Conservation (phyloP, 2,888 invertebrate genomes). For the Zygaena filipendulae region DNA sequence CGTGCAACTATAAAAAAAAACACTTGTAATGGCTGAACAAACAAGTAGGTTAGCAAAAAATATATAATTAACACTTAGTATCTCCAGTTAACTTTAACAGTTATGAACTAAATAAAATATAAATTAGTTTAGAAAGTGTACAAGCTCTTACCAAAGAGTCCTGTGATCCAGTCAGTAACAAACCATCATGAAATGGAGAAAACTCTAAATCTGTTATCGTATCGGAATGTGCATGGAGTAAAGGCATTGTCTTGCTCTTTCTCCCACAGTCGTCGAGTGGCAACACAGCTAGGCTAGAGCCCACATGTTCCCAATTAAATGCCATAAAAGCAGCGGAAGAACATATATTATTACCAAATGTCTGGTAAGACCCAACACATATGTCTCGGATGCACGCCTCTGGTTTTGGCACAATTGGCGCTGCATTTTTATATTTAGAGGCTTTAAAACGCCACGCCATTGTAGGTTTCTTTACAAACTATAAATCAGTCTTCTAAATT, state of each 20-base stretch:
- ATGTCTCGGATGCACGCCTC: conserved; percentile 92
- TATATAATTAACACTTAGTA: too few species aligned
- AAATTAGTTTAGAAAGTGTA: too few species aligned
- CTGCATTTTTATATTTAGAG: conserved; percentile 98
- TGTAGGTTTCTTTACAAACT: conserved; percentile 40
- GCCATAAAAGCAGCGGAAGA: conserved; percentile 95
- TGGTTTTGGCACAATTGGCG: conserved; percentile 94
- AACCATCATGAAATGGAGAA: conserved; percentile 94
- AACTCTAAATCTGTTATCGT: conserved; percentile 96
- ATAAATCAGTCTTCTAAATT: conserved; percentile 52
- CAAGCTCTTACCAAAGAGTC: conserved; percentile 77
- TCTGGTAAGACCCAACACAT: conserved; percentile 92
- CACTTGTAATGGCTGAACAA: conserved; percentile 19
- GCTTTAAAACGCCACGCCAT: conserved; percentile 98
- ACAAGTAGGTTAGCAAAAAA: conserved; percentile 22
- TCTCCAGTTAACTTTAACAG: too few species aligned
- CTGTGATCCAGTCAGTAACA: conserved; percentile 90
- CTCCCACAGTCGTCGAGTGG: conserved; percentile 90
- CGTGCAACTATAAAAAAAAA: too few species aligned
- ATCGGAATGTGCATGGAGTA: conserved; percentile 87
- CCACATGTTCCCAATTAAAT: conserved; percentile 93
- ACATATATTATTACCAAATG: conserved; percentile 95
- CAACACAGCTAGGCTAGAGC: conserved; percentile 90
- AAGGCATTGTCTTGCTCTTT: conserved; percentile 88
- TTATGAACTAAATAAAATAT: too few species aligned